These are phyloP conservation scores for Venusia cambrica DNA, from an alignment of 2,888 invertebrate genomes.

Conservation along the genomic window DNA sequence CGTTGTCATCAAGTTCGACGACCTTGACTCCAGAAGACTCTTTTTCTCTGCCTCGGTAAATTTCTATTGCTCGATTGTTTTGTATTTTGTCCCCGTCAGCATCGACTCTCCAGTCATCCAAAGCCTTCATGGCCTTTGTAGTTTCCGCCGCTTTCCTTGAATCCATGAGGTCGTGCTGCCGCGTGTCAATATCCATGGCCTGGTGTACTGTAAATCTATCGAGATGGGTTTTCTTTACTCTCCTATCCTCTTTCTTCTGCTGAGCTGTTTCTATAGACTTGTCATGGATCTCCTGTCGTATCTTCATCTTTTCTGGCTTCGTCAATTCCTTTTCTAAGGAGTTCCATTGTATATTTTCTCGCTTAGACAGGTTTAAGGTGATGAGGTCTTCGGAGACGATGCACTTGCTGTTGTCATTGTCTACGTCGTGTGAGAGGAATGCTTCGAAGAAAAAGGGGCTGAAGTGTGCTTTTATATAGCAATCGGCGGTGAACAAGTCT, in stretches of 20 bases:
- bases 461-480: constrained; percentile 87
- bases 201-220: constrained; percentile 77
- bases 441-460: constrained; percentile 88
- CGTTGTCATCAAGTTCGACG: constrained; percentile 14
- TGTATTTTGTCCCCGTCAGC: constrained; percentile 28
- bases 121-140: constrained; percentile 83
- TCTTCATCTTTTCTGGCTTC: constrained; percentile 77
- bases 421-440: constrained; percentile 83
- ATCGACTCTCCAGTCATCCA: constrained; percentile 81
- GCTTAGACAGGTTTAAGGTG: constrained; percentile 85
- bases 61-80: constrained; percentile 10
- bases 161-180: constrained; percentile 83
- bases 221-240: constrained; percentile 74
- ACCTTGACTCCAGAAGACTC: constrained; percentile 21
- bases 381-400: constrained; percentile 82
- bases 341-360: constrained; percentile 78
- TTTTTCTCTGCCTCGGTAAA: constrained; percentile 15
- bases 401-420: constrained; percentile 83
- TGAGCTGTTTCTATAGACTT: constrained; percentile 79
- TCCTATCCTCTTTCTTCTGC: constrained; percentile 73
- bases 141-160: constrained; percentile 82
- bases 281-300: constrained; percentile 80
- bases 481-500: constrained; percentile 85
- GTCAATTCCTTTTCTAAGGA: constrained; percentile 76
- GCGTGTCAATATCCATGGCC: constrained; percentile 71